Evolutionary conservation across 2,888 invertebrate genomes (phyloP), one percentile per base, ranked within the genome.

Genomic region (Drosophila mettleri): DNA sequence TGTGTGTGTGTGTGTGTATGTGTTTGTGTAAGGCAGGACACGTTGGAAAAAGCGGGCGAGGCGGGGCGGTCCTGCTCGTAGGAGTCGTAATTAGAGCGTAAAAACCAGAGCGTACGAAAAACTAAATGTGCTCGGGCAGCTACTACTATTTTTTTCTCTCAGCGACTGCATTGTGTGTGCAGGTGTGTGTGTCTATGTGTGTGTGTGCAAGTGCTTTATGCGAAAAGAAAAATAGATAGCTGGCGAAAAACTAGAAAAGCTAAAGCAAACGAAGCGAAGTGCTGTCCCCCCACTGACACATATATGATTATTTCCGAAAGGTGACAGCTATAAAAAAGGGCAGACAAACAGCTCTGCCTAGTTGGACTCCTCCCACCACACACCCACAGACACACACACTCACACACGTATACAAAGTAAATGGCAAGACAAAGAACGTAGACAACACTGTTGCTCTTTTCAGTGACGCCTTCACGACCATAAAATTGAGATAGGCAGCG

Each of bases 71-170:
- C 62, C 18, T 61, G 62, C 76, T 82, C 66, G 76, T 71, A 83
- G 86, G 69, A 86, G 87, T 76, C 90, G 91, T 90, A 90, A 90
- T 90, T 90, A 86, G 90, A 91, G 91, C 91, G 91, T 90, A 86
- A 91, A 90, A 91, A 90, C 89, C 91, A 90, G 91, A 90, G 90
- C 91, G 84, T 86, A 85, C 88, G 83, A 87, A 83, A 81, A 82
- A 83, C 83, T 82, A 83, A 87, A 82, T 64, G 81, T 84, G 87
- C 85, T 84, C 67, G 80, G 85, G 86, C 83, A 82, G 85, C 78
- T 81, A 80, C 87, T 86, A 78, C 87, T 74, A 74, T 72, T 74
- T 78, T 73, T 85, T 61, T 66, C 18, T 61, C 54, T 49, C 14
- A 69, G 66, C 73, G 66, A 46, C 54, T 69, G 67, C 67, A 82